These are phyloP conservation scores for Zosterops pallidus DNA, from an alignment of 2,113 vertebrate genomes.

Conservation along the genomic window DNA sequence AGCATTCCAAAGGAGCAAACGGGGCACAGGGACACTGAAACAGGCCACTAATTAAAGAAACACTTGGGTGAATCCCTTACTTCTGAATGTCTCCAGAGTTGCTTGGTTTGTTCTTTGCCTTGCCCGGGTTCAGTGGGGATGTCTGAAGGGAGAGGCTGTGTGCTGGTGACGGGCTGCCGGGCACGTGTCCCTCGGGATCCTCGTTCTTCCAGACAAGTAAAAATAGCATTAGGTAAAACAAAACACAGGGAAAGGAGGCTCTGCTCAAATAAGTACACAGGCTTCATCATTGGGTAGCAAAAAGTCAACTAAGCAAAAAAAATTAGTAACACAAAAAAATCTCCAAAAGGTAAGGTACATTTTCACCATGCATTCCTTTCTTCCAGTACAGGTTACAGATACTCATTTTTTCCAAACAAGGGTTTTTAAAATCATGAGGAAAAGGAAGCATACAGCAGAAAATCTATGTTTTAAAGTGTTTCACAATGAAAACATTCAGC, in stretches of 20 bases:
- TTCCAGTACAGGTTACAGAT: neutral
- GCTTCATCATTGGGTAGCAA: neutral
- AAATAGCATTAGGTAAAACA: neutral
- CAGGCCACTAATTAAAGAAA: neutral
- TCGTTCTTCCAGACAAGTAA: conserved; percentile 65
- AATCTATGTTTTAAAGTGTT: neutral
- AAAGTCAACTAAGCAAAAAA: neutral
- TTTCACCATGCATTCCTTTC: rapidly evolving
- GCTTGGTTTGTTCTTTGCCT: conserved; percentile 72
- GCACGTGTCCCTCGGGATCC: neutral
- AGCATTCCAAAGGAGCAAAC: neutral
- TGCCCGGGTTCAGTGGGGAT: conserved; percentile 31
- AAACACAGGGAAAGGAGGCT: neutral
- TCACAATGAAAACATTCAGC: neutral
- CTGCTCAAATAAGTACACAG: neutral
- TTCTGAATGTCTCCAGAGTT: conserved; percentile 82
- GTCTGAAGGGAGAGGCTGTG: neutral
- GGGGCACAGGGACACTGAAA: neutral
- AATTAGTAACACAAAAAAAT: neutral
- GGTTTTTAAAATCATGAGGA: neutral
- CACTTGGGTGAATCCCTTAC: conserved; percentile 62
- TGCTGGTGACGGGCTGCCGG: neutral
- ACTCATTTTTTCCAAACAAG: neutral
- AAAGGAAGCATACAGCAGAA: neutral
- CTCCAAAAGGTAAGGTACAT: neutral